Percentiles rank a stretch among this genome's conserved stretches.
Conservation (phyloP, 2,113 vertebrate species). For the Ascaphus truei region DNA sequence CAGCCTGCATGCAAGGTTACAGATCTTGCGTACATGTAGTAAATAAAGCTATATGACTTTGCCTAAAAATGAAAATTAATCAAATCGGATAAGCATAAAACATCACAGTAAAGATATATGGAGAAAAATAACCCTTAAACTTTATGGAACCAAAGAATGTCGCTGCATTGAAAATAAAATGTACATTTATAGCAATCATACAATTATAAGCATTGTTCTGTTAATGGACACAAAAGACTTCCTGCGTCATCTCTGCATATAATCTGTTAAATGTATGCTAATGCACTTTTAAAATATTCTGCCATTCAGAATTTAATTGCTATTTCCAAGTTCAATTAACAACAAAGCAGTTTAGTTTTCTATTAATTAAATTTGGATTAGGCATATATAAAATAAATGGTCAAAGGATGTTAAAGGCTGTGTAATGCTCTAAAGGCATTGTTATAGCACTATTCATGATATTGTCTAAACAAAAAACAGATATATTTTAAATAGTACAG, state of each 20-base stretch:
- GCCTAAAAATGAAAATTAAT: no score
- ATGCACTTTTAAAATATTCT: neutral
- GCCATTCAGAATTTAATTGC: conserved; percentile 10
- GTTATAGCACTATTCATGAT: no score
- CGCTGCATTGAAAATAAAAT: neutral
- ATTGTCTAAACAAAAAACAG: no score
- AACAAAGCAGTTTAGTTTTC: neutral
- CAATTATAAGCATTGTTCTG: neutral
- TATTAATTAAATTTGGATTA: neutral
- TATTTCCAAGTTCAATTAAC: neutral
- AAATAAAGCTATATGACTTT: no score
- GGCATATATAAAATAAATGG: neutral
- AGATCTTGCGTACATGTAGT: no score
- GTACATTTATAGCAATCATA: neutral
- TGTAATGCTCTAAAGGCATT: no score
- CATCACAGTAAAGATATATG: no score
- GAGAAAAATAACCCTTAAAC: no score
- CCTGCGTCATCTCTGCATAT: neutral
- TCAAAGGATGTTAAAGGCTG: no score
- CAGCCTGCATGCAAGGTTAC: no score
- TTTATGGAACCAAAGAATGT: neutral
- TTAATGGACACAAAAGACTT: neutral
- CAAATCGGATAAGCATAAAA: no score
- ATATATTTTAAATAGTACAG: no score
- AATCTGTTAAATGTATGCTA: neutral